Conservation (phyloP, 2,113 vertebrate species). For the Talpa occidentalis region DNA sequence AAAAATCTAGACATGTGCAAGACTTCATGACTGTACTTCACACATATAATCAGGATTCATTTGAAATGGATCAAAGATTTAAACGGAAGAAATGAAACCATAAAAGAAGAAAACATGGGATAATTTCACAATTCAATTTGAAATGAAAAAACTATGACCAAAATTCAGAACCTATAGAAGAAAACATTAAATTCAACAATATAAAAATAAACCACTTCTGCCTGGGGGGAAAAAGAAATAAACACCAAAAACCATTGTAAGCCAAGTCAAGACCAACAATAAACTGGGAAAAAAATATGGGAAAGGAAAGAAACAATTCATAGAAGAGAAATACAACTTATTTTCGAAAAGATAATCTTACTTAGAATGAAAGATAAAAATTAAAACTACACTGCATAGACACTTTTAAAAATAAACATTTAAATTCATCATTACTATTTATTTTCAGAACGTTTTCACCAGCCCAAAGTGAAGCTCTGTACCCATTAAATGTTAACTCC, state of each 20-base stretch:
- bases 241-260: neutral
- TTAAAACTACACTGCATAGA: slow-evolving; percentile 15
- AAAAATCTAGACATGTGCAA: slow-evolving; percentile 1
- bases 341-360: slow-evolving; percentile 36
- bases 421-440: neutral
- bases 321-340: neutral
- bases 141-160: slow-evolving; percentile 14
- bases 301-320: slow-evolving; percentile 8
- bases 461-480: neutral
- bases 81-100: slow-evolving; percentile 36
- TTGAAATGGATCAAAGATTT: slow-evolving; percentile 22
- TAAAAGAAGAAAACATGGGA: neutral
- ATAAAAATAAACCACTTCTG: slow-evolving; percentile 30
- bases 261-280: neutral
- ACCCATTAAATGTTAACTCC: neutral
- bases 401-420: neutral
- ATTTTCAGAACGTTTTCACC: neutral
- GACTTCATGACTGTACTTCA: slow-evolving; percentile 28
- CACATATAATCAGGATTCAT: neutral
- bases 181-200: neutral
- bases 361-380: slow-evolving; percentile 31
- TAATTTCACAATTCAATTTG: neutral
- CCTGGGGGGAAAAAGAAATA: neutral
- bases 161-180: neutral
- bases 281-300: neutral